Evolutionary conservation across 2,888 invertebrate species (phyloP).

Genomic region (Linnaemya tessellans): DNA sequence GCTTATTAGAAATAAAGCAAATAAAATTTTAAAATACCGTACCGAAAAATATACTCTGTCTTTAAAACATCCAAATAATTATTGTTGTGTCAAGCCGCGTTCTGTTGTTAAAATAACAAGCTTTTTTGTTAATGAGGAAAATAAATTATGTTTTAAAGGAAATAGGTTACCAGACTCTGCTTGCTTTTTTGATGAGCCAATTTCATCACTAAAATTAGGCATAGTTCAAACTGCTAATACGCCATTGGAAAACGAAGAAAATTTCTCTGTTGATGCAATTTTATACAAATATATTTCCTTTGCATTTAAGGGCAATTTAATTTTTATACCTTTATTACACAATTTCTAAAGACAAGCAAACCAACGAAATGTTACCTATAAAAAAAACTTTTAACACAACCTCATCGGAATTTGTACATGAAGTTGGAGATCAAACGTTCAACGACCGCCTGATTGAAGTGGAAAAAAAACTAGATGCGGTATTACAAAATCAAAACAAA

Average conservation of each 20-base stretch:
- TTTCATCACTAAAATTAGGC: neutral
- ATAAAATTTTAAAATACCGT: too few relatives aligned
- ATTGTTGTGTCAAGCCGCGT: too few relatives aligned
- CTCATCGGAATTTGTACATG: neutral
- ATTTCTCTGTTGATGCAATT: too few relatives aligned
- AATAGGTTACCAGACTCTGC: neutral
- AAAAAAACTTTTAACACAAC: neutral
- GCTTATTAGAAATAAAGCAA: too few relatives aligned
- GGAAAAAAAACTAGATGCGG: neutral
- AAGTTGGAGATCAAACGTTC: too few relatives aligned
- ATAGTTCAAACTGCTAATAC: neutral
- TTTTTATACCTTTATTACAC: neutral
- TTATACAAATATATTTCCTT: neutral
- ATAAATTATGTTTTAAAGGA: neutral
- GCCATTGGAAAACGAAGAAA: too few relatives aligned
- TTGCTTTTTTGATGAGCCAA: neutral
- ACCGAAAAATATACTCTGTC: too few relatives aligned
- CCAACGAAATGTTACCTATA: neutral
- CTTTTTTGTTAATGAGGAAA: neutral
- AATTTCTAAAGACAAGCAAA: neutral
- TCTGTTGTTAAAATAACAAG: neutral
- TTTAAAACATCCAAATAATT: too few relatives aligned
- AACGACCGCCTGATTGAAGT: neutral
- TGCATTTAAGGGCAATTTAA: too few relatives aligned
- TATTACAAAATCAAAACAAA: neutral